Evolutionary conservation across 2,797 vertebrate genomes (phyloP), one percentile per base, ranked within the genome.

Genomic region (Syngnathus rostellatus): DNA sequence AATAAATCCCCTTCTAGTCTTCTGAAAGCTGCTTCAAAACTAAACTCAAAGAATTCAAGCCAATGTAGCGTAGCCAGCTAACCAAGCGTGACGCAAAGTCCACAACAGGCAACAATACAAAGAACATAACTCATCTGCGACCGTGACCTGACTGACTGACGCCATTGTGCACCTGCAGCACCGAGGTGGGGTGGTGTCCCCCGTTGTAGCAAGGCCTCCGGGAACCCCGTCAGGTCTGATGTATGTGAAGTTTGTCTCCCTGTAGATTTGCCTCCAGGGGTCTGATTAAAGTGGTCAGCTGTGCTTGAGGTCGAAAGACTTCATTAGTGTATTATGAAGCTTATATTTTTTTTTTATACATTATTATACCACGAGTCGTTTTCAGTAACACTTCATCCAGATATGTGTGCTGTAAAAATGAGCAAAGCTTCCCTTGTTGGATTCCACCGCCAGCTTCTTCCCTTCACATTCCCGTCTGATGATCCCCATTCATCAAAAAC

Each of bases 321-420:
- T 89, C 87, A 89, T 89, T 89, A 89, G 81, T 40, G 43, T 57
- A 73, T 75, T 80, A 79, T 82, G 82, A 74, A 83, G 83, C 85
- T 81, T 86, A 86, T 87, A 90, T 86, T 84, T 85, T n/a, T 8
- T 8, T 31, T 16, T 16, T 11, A 6, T 37, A 31, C 6, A 2
- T 1, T 37, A 6, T 43, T 43, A 43, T 58, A 37, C 3, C 81
- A 82, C 72, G 76, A 87, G 87, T 74, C 83, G 88, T 83, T 91
- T 92, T 91, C 90, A 91, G 90, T 89, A 89, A 90, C 89, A 89
- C 89, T 57, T 50, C 19, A n/a, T n/a, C 16, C 48, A n/a, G 48
- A 50, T 25, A 25, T 38, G 31, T 17, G 57, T 38, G 2, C 14
- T 39, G 57, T 19, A 59, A 17, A 58, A 19, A 4, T 19, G 12